phyloP scores from a whole-genome alignment of 2,797 vertebrate genomes.

The Calcarius lapponicus region DNA sequence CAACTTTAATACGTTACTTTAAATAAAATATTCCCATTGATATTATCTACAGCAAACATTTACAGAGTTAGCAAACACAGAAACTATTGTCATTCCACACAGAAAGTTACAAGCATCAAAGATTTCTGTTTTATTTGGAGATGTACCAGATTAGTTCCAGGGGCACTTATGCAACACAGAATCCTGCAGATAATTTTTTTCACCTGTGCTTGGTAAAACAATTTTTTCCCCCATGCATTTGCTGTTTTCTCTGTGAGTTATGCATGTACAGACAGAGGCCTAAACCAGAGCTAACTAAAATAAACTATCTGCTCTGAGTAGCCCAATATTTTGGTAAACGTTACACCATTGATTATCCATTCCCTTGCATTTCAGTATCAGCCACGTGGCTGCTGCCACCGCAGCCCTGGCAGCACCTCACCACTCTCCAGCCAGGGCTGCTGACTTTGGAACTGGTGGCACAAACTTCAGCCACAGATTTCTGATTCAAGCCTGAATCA shows the following conservation, averaged over 20 bases:
- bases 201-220: not conserved
- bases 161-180: slow-evolving; percentile 26
- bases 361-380: accelerated
- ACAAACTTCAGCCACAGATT: not conserved
- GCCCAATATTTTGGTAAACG: not conserved
- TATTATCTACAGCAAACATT: slow-evolving; percentile 17
- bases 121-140: slow-evolving; percentile 48
- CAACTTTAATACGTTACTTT: not conserved
- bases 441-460: not conserved
- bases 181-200: not conserved
- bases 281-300: not conserved
- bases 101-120: slow-evolving; percentile 6
- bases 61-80: not conserved
- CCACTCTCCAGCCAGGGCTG: not conserved
- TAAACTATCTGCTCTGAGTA: not conserved
- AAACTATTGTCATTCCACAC: slow-evolving; percentile 16
- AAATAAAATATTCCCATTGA: not conserved
- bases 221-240: not conserved
- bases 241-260: not conserved
- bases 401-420: accelerated
- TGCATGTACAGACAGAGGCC: not conserved
- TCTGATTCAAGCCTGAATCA: not conserved
- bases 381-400: not conserved
- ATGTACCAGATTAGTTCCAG: slow-evolving; percentile 19
- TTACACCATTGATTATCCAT: accelerated